Evolutionary conservation across 2,888 invertebrate genomes (phyloP), one percentile per base, ranked within the genome.

Genomic region (Agriopis leucophaearia): DNA sequence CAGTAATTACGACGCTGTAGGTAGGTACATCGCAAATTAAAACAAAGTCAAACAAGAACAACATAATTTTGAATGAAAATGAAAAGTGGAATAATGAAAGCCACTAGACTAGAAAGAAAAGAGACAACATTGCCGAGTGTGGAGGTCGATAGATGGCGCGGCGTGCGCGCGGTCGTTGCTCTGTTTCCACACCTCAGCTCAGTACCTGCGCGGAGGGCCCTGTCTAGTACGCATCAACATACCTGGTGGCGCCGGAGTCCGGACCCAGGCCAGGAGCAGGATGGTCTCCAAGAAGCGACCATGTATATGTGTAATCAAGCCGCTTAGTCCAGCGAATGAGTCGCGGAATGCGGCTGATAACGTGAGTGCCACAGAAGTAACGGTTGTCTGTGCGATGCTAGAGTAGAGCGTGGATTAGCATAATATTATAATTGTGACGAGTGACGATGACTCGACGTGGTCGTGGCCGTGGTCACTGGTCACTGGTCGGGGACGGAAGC

Each of bases 311-410:
- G n/a, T 18, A 27, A 27, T 27, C 36, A 35, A 13, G 52, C 51
- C 51, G 35, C 7, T 9, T 38, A 44, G 40, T 5, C 50, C 40
- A 27, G 16, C 13, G 27, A 55, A 35, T 65, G 16, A 60, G 3
- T 15, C 42, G 13, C 4, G 61, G 66, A 66, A 66, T 66, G 66
- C 61, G 60, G 61, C 55, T 74, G 75, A 78, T 79, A 71, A 68
- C 69, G 59, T 63, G 51, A 66, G 50, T 57, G 18, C 57, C 51
- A 51, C 51, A 12, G 55, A 50, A 35, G 16, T 64, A 64, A 69
- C 56, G 64, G 64, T 69, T 42, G 47, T 55, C 15, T 15, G 2
- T n/a, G 45, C 45, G 57, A 10, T 10, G 50, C 56, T 44, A 51
- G 44, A 51, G 57, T 44, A 51, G 44, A 51, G 57, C 38, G 51